Evolutionary conservation across 2,888 invertebrate genomes (phyloP).

Genomic region (Rotaria socialis): DNA sequence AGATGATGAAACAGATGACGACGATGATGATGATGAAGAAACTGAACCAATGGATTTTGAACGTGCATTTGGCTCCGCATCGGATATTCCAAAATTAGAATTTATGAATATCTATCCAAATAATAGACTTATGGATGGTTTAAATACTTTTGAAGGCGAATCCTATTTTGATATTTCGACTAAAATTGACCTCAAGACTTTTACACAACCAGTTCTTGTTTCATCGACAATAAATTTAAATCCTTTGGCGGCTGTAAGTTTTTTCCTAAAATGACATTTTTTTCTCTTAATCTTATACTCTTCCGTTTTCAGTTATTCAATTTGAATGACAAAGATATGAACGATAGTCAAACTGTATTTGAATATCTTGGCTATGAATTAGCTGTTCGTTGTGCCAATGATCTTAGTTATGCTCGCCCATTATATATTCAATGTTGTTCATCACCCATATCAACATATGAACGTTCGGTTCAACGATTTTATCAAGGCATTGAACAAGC

Average conservation of each 20-base stretch:
- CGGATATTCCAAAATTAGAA: not conserved
- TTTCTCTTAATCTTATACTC: no score
- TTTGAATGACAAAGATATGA: not conserved
- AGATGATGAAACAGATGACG: not conserved
- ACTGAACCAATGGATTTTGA: constrained; percentile 9
- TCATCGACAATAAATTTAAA: constrained; percentile 1
- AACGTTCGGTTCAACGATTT: not conserved
- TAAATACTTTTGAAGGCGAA: not conserved
- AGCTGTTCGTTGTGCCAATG: not conserved
- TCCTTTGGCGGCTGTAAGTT: not conserved
- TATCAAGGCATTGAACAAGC: constrained; percentile 29
- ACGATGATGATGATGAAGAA: not conserved
- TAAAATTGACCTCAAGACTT: not conserved
- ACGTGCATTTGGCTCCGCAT: not conserved
- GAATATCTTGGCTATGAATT: constrained; percentile 21
- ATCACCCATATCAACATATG: not conserved
- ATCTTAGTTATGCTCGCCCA: not conserved
- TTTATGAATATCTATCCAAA: not conserved
- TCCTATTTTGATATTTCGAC: not conserved
- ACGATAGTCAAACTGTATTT: constrained; percentile 9
- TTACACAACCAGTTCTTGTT: not conserved
- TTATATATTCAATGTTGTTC: constrained; percentile 17
- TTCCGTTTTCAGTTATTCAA: not conserved
- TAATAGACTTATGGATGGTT: not conserved
- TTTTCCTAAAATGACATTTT: not conserved